Evolutionary conservation across 2,113 vertebrate species (phyloP).

Genomic region (Trematocara unimaculatum): DNA sequence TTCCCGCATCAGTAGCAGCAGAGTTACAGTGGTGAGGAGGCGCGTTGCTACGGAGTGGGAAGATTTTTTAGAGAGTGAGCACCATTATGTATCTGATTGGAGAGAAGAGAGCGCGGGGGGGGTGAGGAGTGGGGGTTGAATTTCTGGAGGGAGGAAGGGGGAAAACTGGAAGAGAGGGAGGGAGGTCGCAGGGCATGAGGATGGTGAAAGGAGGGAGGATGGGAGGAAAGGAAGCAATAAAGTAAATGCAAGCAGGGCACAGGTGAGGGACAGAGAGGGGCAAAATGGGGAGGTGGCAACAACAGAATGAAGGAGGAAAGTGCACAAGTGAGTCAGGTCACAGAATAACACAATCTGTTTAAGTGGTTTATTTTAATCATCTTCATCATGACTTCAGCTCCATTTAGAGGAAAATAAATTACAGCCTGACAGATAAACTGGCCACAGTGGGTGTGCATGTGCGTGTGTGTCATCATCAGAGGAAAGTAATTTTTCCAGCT

Average conservation of each 20-base stretch:
- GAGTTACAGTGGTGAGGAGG: slow-evolving; percentile 52
- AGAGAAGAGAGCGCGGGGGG: neutral
- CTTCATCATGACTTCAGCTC: neutral
- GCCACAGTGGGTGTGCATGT: neutral
- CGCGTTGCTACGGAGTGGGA: slow-evolving; percentile 73
- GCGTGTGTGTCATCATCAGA: neutral
- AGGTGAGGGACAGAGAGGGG: slow-evolving; percentile 16
- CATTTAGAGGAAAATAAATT: neutral
- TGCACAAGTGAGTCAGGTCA: slow-evolving; percentile 5
- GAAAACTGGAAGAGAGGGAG: neutral
- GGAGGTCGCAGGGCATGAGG: neutral
- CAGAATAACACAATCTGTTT: slow-evolving; percentile 10
- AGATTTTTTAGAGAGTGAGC: slow-evolving; percentile 50
- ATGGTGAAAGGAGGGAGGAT: neutral
- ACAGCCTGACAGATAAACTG: neutral
- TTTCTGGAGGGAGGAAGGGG: neutral
- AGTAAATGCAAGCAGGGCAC: slow-evolving; percentile 43
- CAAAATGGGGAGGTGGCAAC: neutral
- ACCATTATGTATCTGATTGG: slow-evolving; percentile 34
- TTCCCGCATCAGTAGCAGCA: slow-evolving; percentile 42
- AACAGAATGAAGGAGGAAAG: neutral
- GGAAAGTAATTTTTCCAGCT: neutral
- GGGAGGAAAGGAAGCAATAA: slow-evolving; percentile 42
- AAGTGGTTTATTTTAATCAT: slow-evolving; percentile 14
- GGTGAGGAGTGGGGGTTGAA: neutral